Base-by-base conservation (phyloP, 2,797 vertebrate species). In the Arctocebus calabarensis region DNA sequence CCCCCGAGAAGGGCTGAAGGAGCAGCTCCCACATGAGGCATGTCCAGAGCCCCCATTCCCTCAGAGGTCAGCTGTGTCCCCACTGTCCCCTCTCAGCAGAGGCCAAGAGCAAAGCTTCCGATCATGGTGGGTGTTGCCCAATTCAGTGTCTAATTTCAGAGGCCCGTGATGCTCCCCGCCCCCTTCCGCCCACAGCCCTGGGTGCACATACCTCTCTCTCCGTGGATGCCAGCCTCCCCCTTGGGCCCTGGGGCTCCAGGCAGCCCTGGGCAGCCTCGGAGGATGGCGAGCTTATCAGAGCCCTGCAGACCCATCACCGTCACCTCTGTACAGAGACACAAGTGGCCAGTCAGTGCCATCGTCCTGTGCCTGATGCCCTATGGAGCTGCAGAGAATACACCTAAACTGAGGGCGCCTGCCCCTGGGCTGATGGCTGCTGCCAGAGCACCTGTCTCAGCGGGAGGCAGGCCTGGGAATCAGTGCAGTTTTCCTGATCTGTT, bases 201-300 rank as follows among this genome's bases (percentile, higher is more conserved):
- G 12, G 2, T 0, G 3, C 10, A 66, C 87, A 0, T 32, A 90
- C 96, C 96, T 84, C 0, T 82, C 32, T 22, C 23, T 81, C 96
- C 96, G 6, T 20, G 14, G 7, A 5, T 0, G 0, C 95, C 96
- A 1, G 74, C 29, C 7, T 97, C 95, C 82, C 97, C 95, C 23
- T 85, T 95, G 91, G 87, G 77, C 1, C 94, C 97, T 0, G n/a
- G 0, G 2, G 57, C 2, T 25, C 95, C 84, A 0, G 96, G 87
- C 68, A 78, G n/a, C 13, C 96, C 95, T 0, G 71, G 93, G 52
- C 97, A 97, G 43, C 93, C 96, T 19, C 32, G 43, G 14, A 96
- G 91, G n/a, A 97, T 37, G n/a, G 77, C 17, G 25, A 97, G 84
- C 19, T 95, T 84, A 3, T 82, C 45, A 0, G 95, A 88, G 11